Evolutionary conservation across 2,797 vertebrate species (phyloP), one percentile per base, ranked within the genome.

Genomic region (Platyrinchus mystaceus): DNA sequence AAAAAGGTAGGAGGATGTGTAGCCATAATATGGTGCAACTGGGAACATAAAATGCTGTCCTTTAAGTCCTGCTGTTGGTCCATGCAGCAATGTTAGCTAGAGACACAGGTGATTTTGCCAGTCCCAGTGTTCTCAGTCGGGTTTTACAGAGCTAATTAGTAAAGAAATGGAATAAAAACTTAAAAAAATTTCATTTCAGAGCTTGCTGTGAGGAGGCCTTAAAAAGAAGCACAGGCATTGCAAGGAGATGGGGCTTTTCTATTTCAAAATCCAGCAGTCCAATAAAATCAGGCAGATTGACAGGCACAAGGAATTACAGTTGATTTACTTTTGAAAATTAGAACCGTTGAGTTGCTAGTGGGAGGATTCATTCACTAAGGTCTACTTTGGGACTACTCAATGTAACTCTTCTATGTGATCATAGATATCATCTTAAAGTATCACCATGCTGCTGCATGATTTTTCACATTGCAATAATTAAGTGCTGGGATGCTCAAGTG

Each of bases 291-390:
- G 69, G 27, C 20, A 84, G 91, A 89, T 26, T 60, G 84, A 71
- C 84, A 89, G 56, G 49, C 76, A 83, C 41, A 49, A 85, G 66
- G 75, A 87, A 70, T 85, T 85, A 70, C 56, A n/a, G 75, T 53
- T 49, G 63, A 80, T 94, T 93, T 89, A 50, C 49, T 87, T 92
- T 21, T 84, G 58, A 94, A 91, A 95, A 92, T 68, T 28, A 71
- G 52, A 58, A 60, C 52, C 6, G 6, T 12, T 68, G 53, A 37
- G 17, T 77, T 66, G 47, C 34, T 43, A 78, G 64, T 43, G 36
- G 49, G 64, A 2, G 2, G 69, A 67, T 74, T 63, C 56, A 47
- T 46, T 71, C 43, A 34, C 68, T 60, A 49, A 32, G 9, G 27
- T 91, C 73, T 91, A 46, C 37, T 85, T 86, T 86, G 46, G 39